Evolutionary conservation across 2,888 invertebrate genomes (phyloP).

Genomic region (Escarpia spicata): DNA sequence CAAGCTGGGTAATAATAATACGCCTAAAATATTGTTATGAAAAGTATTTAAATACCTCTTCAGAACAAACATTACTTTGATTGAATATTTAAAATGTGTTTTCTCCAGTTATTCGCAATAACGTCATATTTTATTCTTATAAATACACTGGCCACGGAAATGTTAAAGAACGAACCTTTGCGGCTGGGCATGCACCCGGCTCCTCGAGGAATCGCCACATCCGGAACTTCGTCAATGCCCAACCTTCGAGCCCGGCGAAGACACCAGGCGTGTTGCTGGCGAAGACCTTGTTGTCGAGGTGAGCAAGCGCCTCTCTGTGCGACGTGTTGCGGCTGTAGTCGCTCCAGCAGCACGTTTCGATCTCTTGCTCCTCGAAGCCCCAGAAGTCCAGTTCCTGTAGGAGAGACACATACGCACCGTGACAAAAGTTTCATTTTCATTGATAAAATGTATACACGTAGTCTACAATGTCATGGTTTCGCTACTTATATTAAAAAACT

Average conservation of each 20-base stretch:
- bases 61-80: neutral
- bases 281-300: constrained; percentile 48
- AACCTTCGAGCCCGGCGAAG: neutral
- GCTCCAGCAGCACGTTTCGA: constrained; percentile 64
- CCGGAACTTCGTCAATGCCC: constrained; percentile 31
- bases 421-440: too few species aligned
- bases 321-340: constrained; percentile 62
- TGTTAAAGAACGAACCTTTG: constrained; percentile 50
- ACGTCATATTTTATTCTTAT: neutral
- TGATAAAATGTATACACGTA: too few species aligned
- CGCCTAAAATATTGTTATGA: too few species aligned
- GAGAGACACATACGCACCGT: neutral
- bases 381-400: constrained; percentile 61
- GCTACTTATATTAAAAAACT: too few species aligned
- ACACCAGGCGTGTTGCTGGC: neutral
- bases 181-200: constrained; percentile 54
- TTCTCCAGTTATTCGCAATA: neutral
- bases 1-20: too few species aligned
- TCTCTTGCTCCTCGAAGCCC: constrained; percentile 62
- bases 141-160: neutral
- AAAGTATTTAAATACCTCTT: too few species aligned
- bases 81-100: neutral
- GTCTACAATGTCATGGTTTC: too few species aligned
- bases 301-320: constrained; percentile 59
- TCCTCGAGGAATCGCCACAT: constrained; percentile 61